Evolutionary conservation across 2,888 invertebrate genomes (phyloP).

Genomic region (Acanthopleura granulata): DNA sequence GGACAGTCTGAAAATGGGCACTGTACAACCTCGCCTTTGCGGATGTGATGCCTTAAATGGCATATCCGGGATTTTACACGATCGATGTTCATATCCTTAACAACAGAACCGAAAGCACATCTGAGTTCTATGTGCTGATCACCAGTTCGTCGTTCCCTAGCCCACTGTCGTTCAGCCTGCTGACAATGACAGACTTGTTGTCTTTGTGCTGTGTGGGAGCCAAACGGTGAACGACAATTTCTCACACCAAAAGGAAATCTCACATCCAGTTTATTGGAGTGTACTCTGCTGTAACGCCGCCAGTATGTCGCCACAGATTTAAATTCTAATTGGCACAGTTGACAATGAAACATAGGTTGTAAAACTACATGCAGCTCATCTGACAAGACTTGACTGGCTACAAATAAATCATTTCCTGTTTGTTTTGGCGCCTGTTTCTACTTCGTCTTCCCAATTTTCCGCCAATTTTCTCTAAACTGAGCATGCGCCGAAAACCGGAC

Average conservation of each 20-base stretch:
- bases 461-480: background rate
- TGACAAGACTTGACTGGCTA: no score
- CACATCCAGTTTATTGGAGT: background rate
- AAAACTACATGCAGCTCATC: no score
- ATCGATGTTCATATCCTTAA: background rate
- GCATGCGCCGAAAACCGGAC: background rate
- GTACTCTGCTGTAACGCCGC: background rate
- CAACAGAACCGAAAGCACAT: background rate
- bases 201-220: background rate
- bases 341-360: background rate
- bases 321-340: background rate
- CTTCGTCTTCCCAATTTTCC: background rate
- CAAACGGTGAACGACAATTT: slow-evolving; percentile 7
- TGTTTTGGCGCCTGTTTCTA: no score
- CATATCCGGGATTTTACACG: background rate
- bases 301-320: background rate
- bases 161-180: background rate
- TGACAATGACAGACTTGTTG: background rate
- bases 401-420: no score
- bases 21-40: background rate
- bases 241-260: background rate
- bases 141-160: background rate
- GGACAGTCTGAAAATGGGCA: background rate
- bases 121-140: background rate
- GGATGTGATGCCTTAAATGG: slow-evolving; percentile 1